Evolutionary conservation across 2,888 invertebrate species (phyloP), one percentile per base, ranked within the genome.

Genomic region (Pyrochroa serraticornis): DNA sequence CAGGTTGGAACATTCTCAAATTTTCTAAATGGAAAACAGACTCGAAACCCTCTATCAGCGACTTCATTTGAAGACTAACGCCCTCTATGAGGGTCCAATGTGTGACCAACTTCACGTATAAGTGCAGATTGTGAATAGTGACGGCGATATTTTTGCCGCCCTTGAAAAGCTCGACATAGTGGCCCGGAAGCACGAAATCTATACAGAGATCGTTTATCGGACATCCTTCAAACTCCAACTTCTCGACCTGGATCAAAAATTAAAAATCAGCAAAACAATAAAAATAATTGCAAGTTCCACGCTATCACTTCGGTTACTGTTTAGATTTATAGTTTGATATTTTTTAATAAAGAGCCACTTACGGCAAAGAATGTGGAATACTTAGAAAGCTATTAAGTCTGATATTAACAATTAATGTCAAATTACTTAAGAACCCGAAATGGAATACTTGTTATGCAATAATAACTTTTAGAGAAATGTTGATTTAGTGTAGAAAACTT

Each of bases 71-170:
- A 67, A 94, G 86, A 63, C 85, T 85, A n/a, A 99, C 95, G 73
- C 96, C 98, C 82, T 98, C 97, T 51, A 91, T 86, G 58, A 99
- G 85, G 78, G 93, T 90, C 98, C 98, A 99, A 80, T 97, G 92
- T 10, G 91, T 87, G 63, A 98, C 93, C 75, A 98, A 86, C 82
- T 93, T 83, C 68, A 97, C 87, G 79, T 98, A 99, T 78, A 95
- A 91, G 79, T 95, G 94, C 50, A 97, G 82, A 81, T 98, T 99
- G 79, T 96, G 90, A 67, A 95, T 89, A 9, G 92, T 93, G 65
- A 99, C 93, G 54, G 89, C 84, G 65, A 91, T 87, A 78, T 96
- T 94, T 70, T 91, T 89, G 45, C 99, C 98, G 67, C 94, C 94
- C 75, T 96, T 95, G 68, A 92, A 85, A 70, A 97, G 82, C 81